Percentiles rank a stretch among this genome's conserved stretches.
Evolutionary conservation across 2,888 invertebrate genomes (phyloP).

Genomic region (Nudaria mundana): DNA sequence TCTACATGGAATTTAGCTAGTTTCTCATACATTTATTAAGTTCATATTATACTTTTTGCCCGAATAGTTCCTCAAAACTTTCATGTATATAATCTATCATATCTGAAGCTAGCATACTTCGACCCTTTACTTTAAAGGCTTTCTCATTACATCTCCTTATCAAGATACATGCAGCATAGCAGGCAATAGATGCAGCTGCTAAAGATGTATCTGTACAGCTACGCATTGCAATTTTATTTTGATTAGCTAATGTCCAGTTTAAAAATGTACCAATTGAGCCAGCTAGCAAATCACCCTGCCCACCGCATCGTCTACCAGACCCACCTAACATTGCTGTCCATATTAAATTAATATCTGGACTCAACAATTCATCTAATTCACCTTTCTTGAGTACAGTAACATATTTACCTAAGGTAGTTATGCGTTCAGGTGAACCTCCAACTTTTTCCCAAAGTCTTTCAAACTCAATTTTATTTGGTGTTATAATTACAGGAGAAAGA

Average conservation of each 20-base stretch:
- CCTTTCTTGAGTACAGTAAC: slow-evolving; percentile 90
- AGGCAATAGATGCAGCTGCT: slow-evolving; percentile 85
- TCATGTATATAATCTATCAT: slow-evolving; percentile 92
- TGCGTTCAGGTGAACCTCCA: slow-evolving; percentile 61
- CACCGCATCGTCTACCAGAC: slow-evolving; percentile 95
- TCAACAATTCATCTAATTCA: slow-evolving; percentile 83
- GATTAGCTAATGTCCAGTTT: slow-evolving; percentile 85
- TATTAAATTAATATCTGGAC: slow-evolving; percentile 46
- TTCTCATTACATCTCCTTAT: slow-evolving; percentile 89
- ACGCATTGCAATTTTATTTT: slow-evolving; percentile 39
- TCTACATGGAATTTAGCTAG: too few relatives aligned
- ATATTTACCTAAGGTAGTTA: slow-evolving; percentile 76
- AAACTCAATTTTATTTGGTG: slow-evolving; percentile 96
- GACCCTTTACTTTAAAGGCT: slow-evolving; percentile 88
- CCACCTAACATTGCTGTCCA: slow-evolving; percentile 86
- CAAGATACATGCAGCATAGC: slow-evolving; percentile 91
- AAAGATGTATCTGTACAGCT: slow-evolving; percentile 51
- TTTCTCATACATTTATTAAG: too few relatives aligned
- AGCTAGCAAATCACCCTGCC: slow-evolving; percentile 96
- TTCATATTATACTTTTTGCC: slow-evolving; percentile 9
- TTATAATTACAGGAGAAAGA: slow-evolving; percentile 85
- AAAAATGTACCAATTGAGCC: slow-evolving; percentile 93
- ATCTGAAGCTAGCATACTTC: slow-evolving; percentile 93
- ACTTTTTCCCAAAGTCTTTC: slow-evolving; percentile 85
- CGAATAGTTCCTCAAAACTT: slow-evolving; percentile 82